Evolutionary conservation across 2,113 vertebrate species (phyloP).

Genomic region (Catharus bicknelli): DNA sequence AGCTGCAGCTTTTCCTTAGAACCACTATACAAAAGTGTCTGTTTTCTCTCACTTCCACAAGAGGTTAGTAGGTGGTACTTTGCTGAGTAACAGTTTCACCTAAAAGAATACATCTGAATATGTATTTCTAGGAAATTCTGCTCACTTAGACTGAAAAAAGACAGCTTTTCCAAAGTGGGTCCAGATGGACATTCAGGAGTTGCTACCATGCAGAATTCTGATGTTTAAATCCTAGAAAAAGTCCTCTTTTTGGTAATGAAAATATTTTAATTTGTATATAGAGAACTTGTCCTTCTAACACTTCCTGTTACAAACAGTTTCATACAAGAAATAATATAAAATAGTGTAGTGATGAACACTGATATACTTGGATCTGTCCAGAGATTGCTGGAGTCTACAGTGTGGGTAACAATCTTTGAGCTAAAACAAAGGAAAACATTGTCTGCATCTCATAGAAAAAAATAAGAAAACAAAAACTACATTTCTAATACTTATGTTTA

Average conservation of each 20-base stretch:
- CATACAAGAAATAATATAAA: background rate
- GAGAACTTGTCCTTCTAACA: background rate
- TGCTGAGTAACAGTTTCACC: background rate
- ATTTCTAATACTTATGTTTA: conserved; percentile 77
- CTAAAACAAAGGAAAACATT: background rate
- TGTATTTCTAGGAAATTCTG: background rate
- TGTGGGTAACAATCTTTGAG: background rate
- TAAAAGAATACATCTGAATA: background rate
- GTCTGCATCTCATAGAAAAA: background rate
- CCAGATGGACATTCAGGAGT: background rate
- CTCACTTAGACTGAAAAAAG: background rate
- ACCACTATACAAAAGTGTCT: background rate
- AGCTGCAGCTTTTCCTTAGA: background rate
- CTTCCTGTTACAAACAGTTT: background rate
- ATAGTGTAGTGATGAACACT: background rate
- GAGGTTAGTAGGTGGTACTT: background rate
- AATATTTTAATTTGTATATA: background rate
- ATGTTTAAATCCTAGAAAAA: background rate
- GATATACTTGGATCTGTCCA: background rate
- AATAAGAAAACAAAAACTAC: conserved; percentile 29
- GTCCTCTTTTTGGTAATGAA: background rate
- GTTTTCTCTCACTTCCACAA: background rate
- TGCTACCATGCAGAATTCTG: background rate
- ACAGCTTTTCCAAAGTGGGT: background rate
- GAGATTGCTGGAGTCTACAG: background rate